Base-by-base conservation (phyloP, 2,888 invertebrate species). In the Dione vanillae region DNA sequence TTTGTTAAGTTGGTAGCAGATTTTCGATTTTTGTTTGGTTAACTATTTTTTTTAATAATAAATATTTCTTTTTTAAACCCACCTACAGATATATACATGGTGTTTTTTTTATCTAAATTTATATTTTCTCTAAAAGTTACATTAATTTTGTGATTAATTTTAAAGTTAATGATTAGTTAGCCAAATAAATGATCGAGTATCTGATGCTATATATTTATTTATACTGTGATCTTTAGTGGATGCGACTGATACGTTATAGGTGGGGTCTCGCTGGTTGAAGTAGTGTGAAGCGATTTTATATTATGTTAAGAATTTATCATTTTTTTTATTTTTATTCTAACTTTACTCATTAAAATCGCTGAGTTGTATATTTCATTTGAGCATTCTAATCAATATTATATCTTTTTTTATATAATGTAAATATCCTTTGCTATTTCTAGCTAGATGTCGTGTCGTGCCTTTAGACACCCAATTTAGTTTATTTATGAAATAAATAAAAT, bases 401-500 rank as follows among this genome's bases (percentile, higher is more conserved):
- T 76, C 69, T 52, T n/a, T 16, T 56, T 56, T 83, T 82, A 83
- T 82, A 83, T 88, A 90, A 87, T 92, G 92, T 92, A 92, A 89
- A 92, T 92, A 92, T 82, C 77, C 79, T 80, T 79, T 82, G 82
- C 85, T 89, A 86, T 86, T 82, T 89, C 87, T 87, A 85, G 83
- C 83, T 88, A 90, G 85, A 83, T 85, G 82, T 88, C 86, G 83
- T 85, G 82, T 88, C 86, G 83, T 85, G 83, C 80, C 80, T 88
- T 88, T 90, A 90, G 88, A 87, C 88, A 89, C 85, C 83, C 86
- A 85, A 83, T 89, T 90, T 90, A 91, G 89, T 87, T 90, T 92
- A 92, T 91, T 92, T 92, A 92, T 91, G 85, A 88, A 88, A 84
- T 78, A 78, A 90, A 90, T 90, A 90, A 92, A 91, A 89, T 85